Evolutionary conservation across 2,797 vertebrate genomes (phyloP).

Genomic region (Myotis vivesi): DNA sequence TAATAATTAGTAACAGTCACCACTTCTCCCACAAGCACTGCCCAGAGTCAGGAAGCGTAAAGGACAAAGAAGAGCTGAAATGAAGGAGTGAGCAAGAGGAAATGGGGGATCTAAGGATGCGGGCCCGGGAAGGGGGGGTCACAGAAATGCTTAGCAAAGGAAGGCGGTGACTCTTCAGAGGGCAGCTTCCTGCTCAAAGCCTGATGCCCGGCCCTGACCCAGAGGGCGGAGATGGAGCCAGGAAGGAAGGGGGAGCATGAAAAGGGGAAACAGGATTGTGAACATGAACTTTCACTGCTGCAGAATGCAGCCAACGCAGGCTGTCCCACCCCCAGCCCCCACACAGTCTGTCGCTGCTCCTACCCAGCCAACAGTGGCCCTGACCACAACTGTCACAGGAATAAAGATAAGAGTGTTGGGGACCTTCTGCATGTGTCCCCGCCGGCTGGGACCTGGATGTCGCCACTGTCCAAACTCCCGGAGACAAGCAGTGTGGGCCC

Average conservation of each 20-base stretch:
- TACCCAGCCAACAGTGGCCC: background rate
- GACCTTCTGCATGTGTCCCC: background rate
- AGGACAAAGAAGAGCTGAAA: background rate
- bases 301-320: background rate
- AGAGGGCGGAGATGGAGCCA: background rate
- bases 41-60: background rate
- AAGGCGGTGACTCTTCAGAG: background rate
- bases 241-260: background rate
- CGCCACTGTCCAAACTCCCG: background rate
- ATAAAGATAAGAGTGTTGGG: too few relatives aligned
- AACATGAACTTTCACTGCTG: background rate
- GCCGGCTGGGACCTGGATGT: background rate
- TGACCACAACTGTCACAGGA: background rate
- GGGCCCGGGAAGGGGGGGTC: rapidly evolving
- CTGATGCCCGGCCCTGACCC: background rate
- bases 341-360: background rate
- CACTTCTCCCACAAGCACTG: rapidly evolving
- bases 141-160: background rate
- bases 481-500: background rate
- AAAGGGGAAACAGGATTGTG: background rate
- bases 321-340: rapidly evolving
- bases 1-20: background rate
- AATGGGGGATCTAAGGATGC: background rate
- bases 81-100: background rate
- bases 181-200: background rate